Evolutionary conservation across 2,113 vertebrate species (phyloP).

Genomic region (Scomber colias): DNA sequence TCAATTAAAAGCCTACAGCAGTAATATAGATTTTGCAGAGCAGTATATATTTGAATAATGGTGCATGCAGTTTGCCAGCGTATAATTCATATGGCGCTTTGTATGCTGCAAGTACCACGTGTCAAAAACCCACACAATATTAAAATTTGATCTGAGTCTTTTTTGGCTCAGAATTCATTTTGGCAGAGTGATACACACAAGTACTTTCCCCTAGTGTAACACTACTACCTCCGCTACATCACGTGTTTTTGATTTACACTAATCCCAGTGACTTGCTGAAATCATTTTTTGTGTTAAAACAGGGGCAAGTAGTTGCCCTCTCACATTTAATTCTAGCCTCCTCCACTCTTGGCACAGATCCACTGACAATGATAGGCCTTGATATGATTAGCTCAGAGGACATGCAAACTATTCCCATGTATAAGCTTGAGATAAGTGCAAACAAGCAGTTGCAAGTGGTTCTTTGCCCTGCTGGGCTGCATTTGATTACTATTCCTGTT

Average conservation of each 20-base stretch:
- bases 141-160: constrained; percentile 3
- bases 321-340: constrained; percentile 28
- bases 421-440: constrained; percentile 45
- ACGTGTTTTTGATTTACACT: constrained; percentile 8
- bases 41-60: constrained; percentile 19
- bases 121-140: constrained; percentile 4
- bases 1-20: constrained; percentile 14
- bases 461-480: constrained; percentile 44
- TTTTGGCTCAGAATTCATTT: constrained; percentile 1
- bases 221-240: constrained; percentile 2
- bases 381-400: constrained; percentile 39
- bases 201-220: neutral
- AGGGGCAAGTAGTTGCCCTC: constrained; percentile 18
- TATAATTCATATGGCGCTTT: neutral
- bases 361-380: constrained; percentile 26
- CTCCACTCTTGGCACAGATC: constrained; percentile 20
- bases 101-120: neutral
- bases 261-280: neutral
- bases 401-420: constrained; percentile 24
- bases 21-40: neutral
- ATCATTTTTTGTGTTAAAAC: constrained; percentile 18
- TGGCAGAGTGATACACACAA: neutral
- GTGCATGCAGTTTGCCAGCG: neutral
- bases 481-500: constrained; percentile 54
- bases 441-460: constrained; percentile 47